These are phyloP conservation scores for Drosophila conformis DNA, from an alignment of 2,888 invertebrate species.

Conservation along the genomic window DNA sequence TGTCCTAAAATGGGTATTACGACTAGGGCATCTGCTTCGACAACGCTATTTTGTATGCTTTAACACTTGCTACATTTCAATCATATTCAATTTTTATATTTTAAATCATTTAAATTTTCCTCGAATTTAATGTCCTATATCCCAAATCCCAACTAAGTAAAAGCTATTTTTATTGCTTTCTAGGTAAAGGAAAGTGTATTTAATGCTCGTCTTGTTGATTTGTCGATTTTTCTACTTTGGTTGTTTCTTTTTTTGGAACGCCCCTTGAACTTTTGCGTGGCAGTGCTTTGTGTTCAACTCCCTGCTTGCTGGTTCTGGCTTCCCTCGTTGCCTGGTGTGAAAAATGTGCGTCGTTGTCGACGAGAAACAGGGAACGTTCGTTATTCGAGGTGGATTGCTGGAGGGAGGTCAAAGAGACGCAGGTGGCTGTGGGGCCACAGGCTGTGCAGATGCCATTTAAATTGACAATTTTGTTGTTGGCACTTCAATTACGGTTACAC, in stretches of 20 bases:
- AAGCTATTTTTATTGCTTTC: background rate
- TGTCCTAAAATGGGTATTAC: conserved; percentile 19
- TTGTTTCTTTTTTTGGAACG: conserved; percentile 60
- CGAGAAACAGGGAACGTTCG: conserved; percentile 22
- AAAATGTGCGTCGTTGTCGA: conserved; percentile 66
- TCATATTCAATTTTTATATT: background rate
- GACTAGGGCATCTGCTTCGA: conserved; percentile 12
- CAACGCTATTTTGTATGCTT: background rate
- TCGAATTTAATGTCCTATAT: background rate
- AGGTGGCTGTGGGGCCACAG: conserved; percentile 55
- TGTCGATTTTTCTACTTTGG: conserved; percentile 15
- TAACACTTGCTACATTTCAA: too few species aligned
- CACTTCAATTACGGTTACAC: conserved; percentile 69
- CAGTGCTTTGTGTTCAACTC: conserved; percentile 54
- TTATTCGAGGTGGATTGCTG: conserved; percentile 1
- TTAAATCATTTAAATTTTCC: background rate
- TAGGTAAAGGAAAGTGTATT: conserved; percentile 48
- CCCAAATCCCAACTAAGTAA: background rate
- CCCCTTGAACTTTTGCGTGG: conserved; percentile 72
- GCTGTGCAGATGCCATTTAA: conserved; percentile 62
- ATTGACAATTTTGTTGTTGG: conserved; percentile 76
- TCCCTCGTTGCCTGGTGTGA: conserved; percentile 61
- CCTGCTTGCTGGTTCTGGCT: conserved; percentile 17
- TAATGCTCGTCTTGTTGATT: conserved; percentile 25
- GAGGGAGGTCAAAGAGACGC: conserved; percentile 35